Evolutionary conservation across 1,140 invertebrate species (phyloP), one percentile per base, ranked within the genome.

Genomic region (Zelostemma sp.): DNA sequence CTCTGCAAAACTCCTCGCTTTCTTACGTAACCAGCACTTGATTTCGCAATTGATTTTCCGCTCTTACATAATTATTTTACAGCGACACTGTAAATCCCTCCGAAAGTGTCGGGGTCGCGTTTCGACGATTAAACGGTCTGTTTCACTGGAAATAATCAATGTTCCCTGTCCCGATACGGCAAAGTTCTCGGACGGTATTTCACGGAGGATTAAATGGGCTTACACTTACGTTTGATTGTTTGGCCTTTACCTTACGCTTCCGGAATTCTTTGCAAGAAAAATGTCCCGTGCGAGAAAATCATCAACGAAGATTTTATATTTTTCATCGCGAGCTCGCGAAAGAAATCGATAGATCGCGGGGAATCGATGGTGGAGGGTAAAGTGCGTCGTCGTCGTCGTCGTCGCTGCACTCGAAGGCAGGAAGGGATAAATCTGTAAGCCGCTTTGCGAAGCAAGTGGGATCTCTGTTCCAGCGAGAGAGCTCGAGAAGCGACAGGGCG

Each of bases 341-440:
- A n/a, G n/a, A n/a, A n/a, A n/a, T n/a, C n/a, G n/a, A n/a, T n/a
- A n/a, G n/a, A n/a, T n/a, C n/a, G n/a, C n/a, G n/a, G n/a, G n/a
- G n/a, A n/a, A n/a, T n/a, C n/a, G n/a, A n/a, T n/a, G n/a, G n/a
- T n/a, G n/a, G n/a, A n/a, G n/a, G n/a, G n/a, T n/a, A n/a, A n/a
- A n/a, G n/a, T n/a, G n/a, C n/a, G n/a, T n/a, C n/a, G n/a, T n/a
- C n/a, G n/a, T n/a, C n/a, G n/a, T n/a, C 35, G 35, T 14, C 35
- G 40, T 41, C 40, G 4, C 5, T 15, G 40, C 40, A 6, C 40
- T 68, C 50, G 70, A 61, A 68, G 62, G 66, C 47, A 64, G 70
- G 61, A 70, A 68, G 71, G 76, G 80, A 68, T 78, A 79, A 78
- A 81, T 77, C 77, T 76, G 73, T 85, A 85, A 85, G 82, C 83